These are phyloP conservation scores for Siderastrea siderea DNA, from an alignment of 92 coral and sea anemone genomes.

Conservation along the genomic window DNA sequence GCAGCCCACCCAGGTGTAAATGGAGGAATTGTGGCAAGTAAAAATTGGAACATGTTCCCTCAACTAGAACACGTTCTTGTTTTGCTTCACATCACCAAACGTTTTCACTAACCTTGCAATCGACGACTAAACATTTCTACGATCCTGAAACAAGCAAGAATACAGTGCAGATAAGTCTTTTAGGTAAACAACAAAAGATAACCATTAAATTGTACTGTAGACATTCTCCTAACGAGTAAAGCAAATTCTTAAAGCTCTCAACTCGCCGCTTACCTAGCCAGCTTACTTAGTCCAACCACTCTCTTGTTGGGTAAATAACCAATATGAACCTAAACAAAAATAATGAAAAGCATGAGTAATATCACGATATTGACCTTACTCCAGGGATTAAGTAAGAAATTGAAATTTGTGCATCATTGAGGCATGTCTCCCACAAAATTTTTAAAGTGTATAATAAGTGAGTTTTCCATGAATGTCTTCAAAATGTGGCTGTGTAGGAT, in stretches of 20 bases:
- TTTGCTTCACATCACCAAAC: no score
- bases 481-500: no score
- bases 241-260: no score
- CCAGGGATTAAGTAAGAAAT: no score
- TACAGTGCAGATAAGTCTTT: not conserved
- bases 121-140: conserved; percentile 98
- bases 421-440: no score
- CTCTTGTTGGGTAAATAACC: conserved; percentile 95
- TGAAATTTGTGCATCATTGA: no score
- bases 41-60: no score
- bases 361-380: no score
- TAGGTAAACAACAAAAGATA: not conserved
- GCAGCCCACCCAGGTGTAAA: no score
- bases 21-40: no score
- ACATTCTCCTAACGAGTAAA: not conserved
- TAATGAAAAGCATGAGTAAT: not conserved
- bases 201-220: not conserved
- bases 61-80: not conserved
- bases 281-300: conserved; percentile 93
- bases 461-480: no score
- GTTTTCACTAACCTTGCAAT: conserved; percentile 81
- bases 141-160: conserved; percentile 66
- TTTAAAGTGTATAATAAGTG: no score
- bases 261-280: conserved; percentile 80
- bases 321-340: conserved; percentile 82